Base-by-base conservation (phyloP, 2,113 vertebrate species). In the Trematomus loennbergii region DNA sequence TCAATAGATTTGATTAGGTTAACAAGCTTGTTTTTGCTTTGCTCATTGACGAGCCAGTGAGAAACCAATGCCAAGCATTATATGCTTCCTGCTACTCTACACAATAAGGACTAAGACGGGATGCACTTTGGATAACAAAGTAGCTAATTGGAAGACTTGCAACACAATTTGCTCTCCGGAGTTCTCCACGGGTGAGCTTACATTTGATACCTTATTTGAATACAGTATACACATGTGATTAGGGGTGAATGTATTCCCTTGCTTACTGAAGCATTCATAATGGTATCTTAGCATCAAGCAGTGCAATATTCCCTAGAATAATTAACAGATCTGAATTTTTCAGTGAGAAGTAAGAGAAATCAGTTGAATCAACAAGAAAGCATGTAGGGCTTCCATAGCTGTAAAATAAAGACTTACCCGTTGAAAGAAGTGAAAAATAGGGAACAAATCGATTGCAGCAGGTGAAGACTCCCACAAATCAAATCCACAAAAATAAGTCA, bases 11-110 rank as follows among this genome's bases (percentile, higher is more conserved):
- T 89, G 77, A 91, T 90, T 88, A 89, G 85, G 76, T 78, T 88
- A 92, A 94, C 92, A 93, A 92, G 88, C 84, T 86, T 91, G 90
- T 86, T 85, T 89, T 84, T 91, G 84, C 74, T 81, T 85, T 83
- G 72, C 78, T 68, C 86, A 85, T 60, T 83, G 86, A 91, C 8
- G 53, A 90, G 46, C 75, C 76, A 57, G 64, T 70, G 75, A 75
- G 83, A 89, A 59, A 15, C 66, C 66, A 63, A 68, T 87, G 76
- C 61, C 40, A 9, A 71, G 48, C 46, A 72, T 67, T 85, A 72
- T 69, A 64, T 62, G 18, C 64, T 59, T 73, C 55, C 53, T 50
- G 45, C 83, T 58, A 3, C 13, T 33, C 17, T 29, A 3, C 40
- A 69, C 46, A 25, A n/a, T 40, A 40, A 78, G 45, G 60, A 61